A percentile compares a stretch with the other conserved stretches of the same genome.
phyloP scores from a whole-genome alignment of 2,113 vertebrate species.

The Oxyura jamaicensis region DNA sequence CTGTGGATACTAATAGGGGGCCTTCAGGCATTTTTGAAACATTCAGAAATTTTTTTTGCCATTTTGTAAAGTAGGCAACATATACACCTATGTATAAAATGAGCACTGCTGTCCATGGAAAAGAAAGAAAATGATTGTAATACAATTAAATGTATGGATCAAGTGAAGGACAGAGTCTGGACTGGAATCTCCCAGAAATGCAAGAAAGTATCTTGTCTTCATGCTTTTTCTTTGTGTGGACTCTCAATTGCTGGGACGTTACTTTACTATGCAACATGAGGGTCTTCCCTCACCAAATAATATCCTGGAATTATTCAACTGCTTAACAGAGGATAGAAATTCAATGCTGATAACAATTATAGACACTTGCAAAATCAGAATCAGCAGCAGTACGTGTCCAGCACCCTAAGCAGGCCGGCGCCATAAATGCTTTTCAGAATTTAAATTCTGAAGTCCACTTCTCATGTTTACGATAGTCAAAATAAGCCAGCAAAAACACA shows the following conservation, averaged over 20 bases:
- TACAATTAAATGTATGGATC: neutral
- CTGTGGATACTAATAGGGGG: neutral
- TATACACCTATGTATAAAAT: constrained; percentile 18
- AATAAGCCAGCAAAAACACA: neutral
- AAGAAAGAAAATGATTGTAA: neutral
- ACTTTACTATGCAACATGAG: neutral
- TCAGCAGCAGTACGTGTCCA: neutral
- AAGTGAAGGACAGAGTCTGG: neutral
- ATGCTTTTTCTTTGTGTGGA: neutral
- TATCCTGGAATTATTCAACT: neutral
- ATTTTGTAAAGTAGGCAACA: constrained; percentile 14
- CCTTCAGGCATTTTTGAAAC: constrained; percentile 47
- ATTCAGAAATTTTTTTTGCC: constrained; percentile 39
- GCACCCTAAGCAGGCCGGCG: neutral
- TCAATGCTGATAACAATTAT: neutral
- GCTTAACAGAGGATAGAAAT: neutral
- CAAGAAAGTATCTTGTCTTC: neutral
- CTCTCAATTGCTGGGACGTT: neutral
- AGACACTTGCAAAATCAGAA: neutral
- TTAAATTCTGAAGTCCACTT: neutral
- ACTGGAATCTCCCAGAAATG: neutral
- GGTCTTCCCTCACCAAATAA: neutral
- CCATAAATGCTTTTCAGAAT: neutral
- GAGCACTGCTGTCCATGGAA: neutral
- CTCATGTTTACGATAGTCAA: neutral